Conservation (phyloP, 2,888 invertebrate genomes). For the Dolichopus griseipennis region DNA sequence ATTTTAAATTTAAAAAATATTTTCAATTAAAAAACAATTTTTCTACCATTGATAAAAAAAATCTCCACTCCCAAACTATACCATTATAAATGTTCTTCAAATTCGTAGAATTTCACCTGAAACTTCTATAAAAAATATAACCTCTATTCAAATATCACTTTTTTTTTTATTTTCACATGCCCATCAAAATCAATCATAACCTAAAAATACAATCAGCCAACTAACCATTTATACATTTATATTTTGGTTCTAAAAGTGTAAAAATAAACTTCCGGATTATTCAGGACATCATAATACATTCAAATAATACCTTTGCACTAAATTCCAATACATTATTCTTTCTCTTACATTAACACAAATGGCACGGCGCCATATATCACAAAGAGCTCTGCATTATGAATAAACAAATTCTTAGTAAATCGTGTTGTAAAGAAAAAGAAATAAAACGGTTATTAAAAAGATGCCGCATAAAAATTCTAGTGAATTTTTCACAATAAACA, state of each 20-base stretch:
- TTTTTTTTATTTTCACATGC: not conserved
- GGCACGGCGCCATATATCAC: not conserved
- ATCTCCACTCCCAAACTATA: too few relatives aligned
- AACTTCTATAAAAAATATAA: not conserved
- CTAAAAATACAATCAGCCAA: not conserved
- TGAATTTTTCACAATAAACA: not conserved
- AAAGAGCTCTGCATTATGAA: not conserved
- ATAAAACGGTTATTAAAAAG: not conserved
- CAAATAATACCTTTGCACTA: too few relatives aligned
- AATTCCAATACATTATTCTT: not conserved
- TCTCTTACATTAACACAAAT: not conserved
- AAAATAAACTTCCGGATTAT: constrained; percentile 2
- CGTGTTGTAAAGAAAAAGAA: not conserved
- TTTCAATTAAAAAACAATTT: too few relatives aligned
- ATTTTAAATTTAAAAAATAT: too few relatives aligned
- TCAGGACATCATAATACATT: not conserved
- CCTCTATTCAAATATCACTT: not conserved
- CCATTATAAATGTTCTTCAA: too few relatives aligned
- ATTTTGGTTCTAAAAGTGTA: not conserved
- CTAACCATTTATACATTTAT: not conserved
- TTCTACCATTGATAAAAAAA: too few relatives aligned
- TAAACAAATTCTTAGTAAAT: not conserved
- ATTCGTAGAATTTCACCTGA: not conserved
- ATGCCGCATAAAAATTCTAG: not conserved
- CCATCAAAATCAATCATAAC: not conserved